A percentile compares a stretch with the other conserved stretches of the same genome.
phyloP scores from a whole-genome alignment of 1,140 invertebrate species.

The Pseudomyrmex cubaensis region DNA sequence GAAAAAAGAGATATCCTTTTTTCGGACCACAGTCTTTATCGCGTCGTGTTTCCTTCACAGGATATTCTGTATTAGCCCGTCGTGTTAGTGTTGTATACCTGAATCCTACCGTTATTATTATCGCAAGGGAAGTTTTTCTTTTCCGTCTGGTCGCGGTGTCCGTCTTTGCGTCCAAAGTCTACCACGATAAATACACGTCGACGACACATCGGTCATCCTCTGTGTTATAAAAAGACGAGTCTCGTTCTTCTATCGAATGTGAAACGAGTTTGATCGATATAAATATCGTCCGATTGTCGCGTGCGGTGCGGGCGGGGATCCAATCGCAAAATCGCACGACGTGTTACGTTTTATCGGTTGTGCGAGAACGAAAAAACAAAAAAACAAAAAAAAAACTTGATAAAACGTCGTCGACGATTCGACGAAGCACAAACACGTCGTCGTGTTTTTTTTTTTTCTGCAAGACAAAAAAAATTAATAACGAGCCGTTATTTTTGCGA shows the following conservation, averaged over 20 bases:
- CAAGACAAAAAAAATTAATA: not conserved
- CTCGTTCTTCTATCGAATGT: constrained; percentile 16
- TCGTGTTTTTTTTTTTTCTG: not conserved
- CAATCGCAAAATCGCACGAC: not conserved
- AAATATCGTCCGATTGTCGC: constrained; percentile 27
- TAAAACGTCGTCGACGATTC: not conserved
- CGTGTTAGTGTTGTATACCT: too few species aligned
- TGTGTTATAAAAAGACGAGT: not conserved
- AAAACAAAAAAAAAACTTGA: not conserved
- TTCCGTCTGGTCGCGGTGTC: not conserved
- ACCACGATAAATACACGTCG: constrained; percentile 1
- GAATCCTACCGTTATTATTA: not conserved
- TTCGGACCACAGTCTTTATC: not conserved
- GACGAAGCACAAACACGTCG: not conserved
- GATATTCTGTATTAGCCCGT: constrained; percentile 16
- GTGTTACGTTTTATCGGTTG: constrained; percentile 12
- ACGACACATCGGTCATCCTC: not conserved
- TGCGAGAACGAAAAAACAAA: not conserved
- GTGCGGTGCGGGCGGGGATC: not conserved
- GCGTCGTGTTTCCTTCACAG: not conserved
- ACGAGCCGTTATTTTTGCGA: not conserved
- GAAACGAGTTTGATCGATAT: constrained; percentile 52
- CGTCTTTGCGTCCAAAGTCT: not conserved
- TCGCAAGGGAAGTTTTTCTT: constrained; percentile 3
- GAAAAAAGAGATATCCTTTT: constrained; percentile 13